A percentile compares a stretch with the other conserved stretches of the same genome.
phyloP scores from a whole-genome alignment of 2,888 invertebrate species.

The Perizoma affinitatum region DNA sequence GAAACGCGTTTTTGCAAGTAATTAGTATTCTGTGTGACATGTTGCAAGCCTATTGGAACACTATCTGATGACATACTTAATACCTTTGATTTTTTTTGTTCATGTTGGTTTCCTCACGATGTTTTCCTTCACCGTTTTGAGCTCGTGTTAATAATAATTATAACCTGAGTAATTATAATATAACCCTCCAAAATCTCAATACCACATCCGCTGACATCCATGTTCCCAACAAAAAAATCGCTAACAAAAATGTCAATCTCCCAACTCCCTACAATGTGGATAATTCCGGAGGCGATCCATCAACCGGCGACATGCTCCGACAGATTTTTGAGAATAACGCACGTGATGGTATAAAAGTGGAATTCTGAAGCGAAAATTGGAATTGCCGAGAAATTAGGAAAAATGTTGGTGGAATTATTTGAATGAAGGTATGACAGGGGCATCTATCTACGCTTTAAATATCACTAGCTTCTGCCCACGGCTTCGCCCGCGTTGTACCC shows the following conservation, averaged over 20 bases:
- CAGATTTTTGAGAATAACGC: constrained; percentile 50
- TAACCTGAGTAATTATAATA: too few relatives aligned
- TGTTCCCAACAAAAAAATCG: constrained; percentile 38
- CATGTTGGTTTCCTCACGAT: too few relatives aligned
- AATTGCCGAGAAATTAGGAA: constrained; percentile 21
- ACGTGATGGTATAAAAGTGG: constrained; percentile 37
- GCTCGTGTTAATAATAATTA: too few relatives aligned
- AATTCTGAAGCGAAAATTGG: constrained; percentile 30
- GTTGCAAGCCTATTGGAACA: too few relatives aligned
- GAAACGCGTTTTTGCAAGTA: too few relatives aligned
- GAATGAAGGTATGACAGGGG: not conserved
- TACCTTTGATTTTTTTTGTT: too few relatives aligned
- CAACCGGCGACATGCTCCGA: constrained; percentile 44
- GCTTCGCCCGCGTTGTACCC: too few relatives aligned
- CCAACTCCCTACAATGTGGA: constrained; percentile 40
- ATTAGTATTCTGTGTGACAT: too few relatives aligned
- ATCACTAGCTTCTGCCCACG: too few relatives aligned
- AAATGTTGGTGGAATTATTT: not conserved
- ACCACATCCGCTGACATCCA: constrained; percentile 16
- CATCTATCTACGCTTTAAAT: too few relatives aligned
- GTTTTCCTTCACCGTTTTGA: too few relatives aligned
- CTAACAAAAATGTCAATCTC: constrained; percentile 54
- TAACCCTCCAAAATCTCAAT: constrained; percentile 29
- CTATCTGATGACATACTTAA: too few relatives aligned
- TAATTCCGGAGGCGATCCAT: constrained; percentile 49